Evolutionary conservation across 2,113 vertebrate species (phyloP), one percentile per base, ranked within the genome.

Genomic region (Vimba vimba): DNA sequence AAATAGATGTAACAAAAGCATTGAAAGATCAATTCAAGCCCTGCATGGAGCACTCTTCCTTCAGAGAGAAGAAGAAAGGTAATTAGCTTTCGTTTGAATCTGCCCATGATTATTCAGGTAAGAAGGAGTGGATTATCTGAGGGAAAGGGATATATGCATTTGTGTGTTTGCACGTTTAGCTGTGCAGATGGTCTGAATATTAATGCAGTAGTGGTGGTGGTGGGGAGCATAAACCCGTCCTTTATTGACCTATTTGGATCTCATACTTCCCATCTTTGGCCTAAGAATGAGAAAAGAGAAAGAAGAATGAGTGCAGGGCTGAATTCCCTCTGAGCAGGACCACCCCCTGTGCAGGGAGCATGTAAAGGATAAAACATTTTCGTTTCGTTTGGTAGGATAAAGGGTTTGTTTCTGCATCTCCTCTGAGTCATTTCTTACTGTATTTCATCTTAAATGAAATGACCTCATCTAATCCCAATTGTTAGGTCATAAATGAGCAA

Each of bases 151-250:
- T 84, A 47, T 86, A 52, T 80, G 74, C 17, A 2, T 8, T 84
- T 50, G 76, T 68, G 47, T 69, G 57, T 59, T 30, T 75, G 75
- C 25, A 43, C 68, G 23, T 64, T 82, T 45, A 68, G 62, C 52
- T 21, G 59, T 86, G 68, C 60, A 84, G 85, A 84, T 88, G 57
- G 74, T 84, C 59, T 73, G 68, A 86, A 88, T 84, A 86, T 86
- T 86, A 88, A 88, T 55, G 60, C 4, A 60, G 64, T 21, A 36
- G 64, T 57, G 19, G 11, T 60, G 74, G 25, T 69, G 71, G 64
- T 60, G 39, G 33, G 19, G 64, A 25, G 39, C 62, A 52, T 11
- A 55, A 88, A 60, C 81, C 21, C 7, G 12, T 9, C n/a, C 62
- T 80, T 57, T 82, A 71, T 83, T 88, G 36, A 84, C 62, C 81